Evolutionary conservation across 1,140 invertebrate genomes (phyloP), one percentile per base, ranked within the genome.

Genomic region (Drosophila burlai): DNA sequence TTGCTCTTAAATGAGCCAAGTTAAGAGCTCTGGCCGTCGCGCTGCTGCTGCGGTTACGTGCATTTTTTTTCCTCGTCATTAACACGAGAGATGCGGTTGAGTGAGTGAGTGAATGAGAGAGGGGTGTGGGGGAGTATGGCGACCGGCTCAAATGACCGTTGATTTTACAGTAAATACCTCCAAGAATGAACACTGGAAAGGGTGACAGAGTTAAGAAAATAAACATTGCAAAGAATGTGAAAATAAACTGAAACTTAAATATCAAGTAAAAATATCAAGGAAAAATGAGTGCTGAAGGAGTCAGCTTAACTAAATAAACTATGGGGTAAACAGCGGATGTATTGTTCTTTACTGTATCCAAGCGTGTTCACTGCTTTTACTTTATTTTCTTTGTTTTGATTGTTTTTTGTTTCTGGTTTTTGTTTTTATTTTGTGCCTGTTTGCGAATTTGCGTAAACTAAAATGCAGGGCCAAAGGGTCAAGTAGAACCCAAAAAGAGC

Each of bases 381-480:
- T 47, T 47, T 8, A 8, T 24, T 54, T 67, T 73, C 3, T 34
- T 40, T 31, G 36, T 42, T 72, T 47, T 73, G 36, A 36, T 52
- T 52, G 68, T 45, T 64, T 62, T 57, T 13, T 29, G 29, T 29
- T 5, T 9, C 29, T 43, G 8, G 18, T 29, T 46, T 46, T 46
- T 45, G 40, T 46, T 46, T 46, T 21, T 24, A 3, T 46, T 26
- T 34, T 31, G 7, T 62, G 58, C 7, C n/a, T 67, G 47, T 34
- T 62, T 18, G 58, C 49, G 42, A 72, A 81, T 76, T 81, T 83
- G 81, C 81, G 72, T 84, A 68, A 76, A 82, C 46, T 67, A 81
- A 81, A 86, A 67, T 77, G 83, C 76, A 74, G 76, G 58, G 64
- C 74, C 64, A 72, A 68, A 68, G 58, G 80, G 83, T 87, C 80